Base-by-base conservation (phyloP, 2,797 vertebrate genomes). In the Megalops cyprinoides region DNA sequence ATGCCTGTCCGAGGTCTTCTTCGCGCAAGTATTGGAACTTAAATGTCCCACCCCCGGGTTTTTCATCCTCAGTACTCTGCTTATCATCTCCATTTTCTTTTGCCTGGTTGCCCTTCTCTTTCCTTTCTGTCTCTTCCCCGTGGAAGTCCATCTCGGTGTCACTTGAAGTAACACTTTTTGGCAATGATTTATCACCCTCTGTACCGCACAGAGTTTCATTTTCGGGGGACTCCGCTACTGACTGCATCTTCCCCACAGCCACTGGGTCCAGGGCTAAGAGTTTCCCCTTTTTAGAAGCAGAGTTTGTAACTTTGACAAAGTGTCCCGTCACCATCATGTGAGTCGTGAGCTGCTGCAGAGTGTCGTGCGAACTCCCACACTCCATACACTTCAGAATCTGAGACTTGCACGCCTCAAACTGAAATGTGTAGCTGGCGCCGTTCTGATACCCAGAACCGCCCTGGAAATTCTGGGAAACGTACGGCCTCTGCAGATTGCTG, bases 321-420 rank as follows among this genome's bases (percentile, higher is more conserved):
- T 99, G 98, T 84, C 98, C 98, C 0, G 98, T 99, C 86, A 99
- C 97, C 98, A 99, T 99, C 98, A 99, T 99, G 87, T 99, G 98
- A 85, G 98, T 97, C 0, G 98, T 99, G 82, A 99, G 95, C 90
- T 99, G 98, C 88, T 99, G 98, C 93, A 99, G 89, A 78, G 98
- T 99, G 83, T 99, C 98, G 46, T 99, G 98, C 55, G 98, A 99
- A 90, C 98, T 99, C 81, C 98, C 98, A 5, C 98, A 99, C 87
- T 99, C 98, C 98, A 99, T 99, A 91, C 98, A 99, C 90, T 99
- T 99, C 48, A 99, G 94, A 91, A 99, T 99, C 90, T 99, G 98
- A 49, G 98, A 97, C 89, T 99, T 99, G 73, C 98, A 95, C 53
- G 98, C 97, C 91, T 99, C 98, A 62, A 99, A 99, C 91, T 99